Evolutionary conservation across 2,113 vertebrate species (phyloP).

Genomic region (Trogon surrucura): DNA sequence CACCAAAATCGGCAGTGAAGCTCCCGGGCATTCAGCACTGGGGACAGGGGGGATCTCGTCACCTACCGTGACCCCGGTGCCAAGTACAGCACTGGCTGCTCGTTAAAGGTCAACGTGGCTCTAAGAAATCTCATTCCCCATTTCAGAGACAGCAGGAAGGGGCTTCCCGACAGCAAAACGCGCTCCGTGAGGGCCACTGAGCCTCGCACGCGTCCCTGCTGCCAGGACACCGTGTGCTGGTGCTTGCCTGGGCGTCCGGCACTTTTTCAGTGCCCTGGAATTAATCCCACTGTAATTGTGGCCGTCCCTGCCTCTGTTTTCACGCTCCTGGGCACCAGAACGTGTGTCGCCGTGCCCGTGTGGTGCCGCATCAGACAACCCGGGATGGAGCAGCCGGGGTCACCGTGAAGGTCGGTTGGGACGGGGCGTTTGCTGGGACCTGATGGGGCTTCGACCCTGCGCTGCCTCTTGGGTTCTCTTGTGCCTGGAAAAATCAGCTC

Average conservation of each 20-base stretch:
- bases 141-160: neutral
- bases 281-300: rapidly evolving
- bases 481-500: neutral
- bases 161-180: neutral
- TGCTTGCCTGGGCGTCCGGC: neutral
- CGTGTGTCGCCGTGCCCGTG: rapidly evolving
- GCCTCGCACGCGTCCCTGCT: rapidly evolving
- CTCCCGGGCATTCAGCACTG: too few relatives aligned
- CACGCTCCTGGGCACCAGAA: rapidly evolving
- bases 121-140: too few relatives aligned
- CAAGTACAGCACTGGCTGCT: too few relatives aligned
- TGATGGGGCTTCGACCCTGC: rapidly evolving
- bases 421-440: neutral
- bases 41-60: too few relatives aligned
- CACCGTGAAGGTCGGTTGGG: neutral
- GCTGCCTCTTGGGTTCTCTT: neutral
- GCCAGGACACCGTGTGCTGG: rapidly evolving
- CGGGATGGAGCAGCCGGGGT: neutral
- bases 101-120: too few relatives aligned
- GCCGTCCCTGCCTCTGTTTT: neutral
- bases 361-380: neutral
- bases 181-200: too few relatives aligned
- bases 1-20: too few relatives aligned
- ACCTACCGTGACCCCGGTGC: too few relatives aligned
- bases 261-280: neutral